Conservation (phyloP, 2,113 vertebrate genomes). For the Neolamprologus sp. region DNA sequence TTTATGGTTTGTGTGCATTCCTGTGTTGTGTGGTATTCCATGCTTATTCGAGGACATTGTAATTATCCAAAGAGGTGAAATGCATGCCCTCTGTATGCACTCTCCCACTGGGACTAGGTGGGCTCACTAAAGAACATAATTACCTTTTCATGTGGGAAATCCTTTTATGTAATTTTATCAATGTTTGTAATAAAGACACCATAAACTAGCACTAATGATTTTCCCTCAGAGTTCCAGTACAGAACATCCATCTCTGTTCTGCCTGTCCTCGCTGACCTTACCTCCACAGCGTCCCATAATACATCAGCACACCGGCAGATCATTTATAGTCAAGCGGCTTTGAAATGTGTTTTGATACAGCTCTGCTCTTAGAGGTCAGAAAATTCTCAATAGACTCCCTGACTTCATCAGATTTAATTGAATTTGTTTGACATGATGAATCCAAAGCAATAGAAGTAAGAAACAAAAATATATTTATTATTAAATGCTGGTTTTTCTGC, state of each 20-base stretch:
- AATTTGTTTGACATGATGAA: neutral
- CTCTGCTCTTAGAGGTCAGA: neutral
- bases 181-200: neutral
- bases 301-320: neutral
- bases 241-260: slow-evolving; percentile 13
- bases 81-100: neutral
- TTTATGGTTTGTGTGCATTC: neutral
- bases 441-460: neutral
- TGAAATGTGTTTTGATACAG: neutral
- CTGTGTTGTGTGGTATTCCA: neutral
- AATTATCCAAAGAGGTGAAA: neutral
- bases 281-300: neutral
- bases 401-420: neutral
- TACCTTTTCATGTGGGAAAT: neutral
- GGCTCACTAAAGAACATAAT: neutral
- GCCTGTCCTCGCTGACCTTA: slow-evolving; percentile 20
- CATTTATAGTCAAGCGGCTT: neutral
- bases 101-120: neutral
- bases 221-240: neutral
- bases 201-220: neutral
- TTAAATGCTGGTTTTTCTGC: neutral
- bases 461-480: neutral
- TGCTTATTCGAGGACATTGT: neutral
- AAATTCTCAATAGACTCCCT: neutral
- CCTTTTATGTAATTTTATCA: neutral